These are phyloP conservation scores for Bolinopsis microptera DNA, from an alignment of 37 sponge, comb jelly and placozoan species.

Conservation along the genomic window DNA sequence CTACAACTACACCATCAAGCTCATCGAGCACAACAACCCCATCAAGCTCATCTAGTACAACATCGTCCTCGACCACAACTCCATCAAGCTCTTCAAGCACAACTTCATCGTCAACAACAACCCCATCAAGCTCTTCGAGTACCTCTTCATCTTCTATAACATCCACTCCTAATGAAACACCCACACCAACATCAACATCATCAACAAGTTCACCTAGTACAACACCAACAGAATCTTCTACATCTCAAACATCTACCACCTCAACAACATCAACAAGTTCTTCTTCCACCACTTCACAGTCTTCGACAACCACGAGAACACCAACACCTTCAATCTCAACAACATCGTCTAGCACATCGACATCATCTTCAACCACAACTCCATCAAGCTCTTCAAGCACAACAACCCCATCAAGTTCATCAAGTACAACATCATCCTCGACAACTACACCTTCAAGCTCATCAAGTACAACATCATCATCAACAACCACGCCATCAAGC, in stretches of 20 bases:
- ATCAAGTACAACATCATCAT: neutral
- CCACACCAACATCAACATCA: neutral
- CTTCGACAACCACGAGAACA: neutral
- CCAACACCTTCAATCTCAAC: neutral
- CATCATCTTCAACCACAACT: neutral
- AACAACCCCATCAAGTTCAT: neutral
- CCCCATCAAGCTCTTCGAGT: no score
- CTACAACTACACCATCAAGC: no score
- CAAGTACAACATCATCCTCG: neutral
- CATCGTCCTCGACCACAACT: no score
- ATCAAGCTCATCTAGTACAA: no score
- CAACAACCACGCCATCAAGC: neutral
- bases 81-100: no score
- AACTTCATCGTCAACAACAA: no score
- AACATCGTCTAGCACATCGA: neutral
- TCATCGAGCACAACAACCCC: no score
- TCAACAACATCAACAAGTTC: neutral
- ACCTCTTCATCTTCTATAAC: no score
- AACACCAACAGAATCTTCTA: neutral
- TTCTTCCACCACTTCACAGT: neutral
- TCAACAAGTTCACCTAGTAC: slow-evolving; percentile 6
- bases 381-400: neutral
- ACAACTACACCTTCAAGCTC: neutral
- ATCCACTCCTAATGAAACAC: no score
- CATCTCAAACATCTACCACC: neutral